Percentiles rank a stretch among this genome's conserved stretches.
These are phyloP conservation scores for Troides helena DNA, from an alignment of 2,888 invertebrate genomes.

Conservation along the genomic window DNA sequence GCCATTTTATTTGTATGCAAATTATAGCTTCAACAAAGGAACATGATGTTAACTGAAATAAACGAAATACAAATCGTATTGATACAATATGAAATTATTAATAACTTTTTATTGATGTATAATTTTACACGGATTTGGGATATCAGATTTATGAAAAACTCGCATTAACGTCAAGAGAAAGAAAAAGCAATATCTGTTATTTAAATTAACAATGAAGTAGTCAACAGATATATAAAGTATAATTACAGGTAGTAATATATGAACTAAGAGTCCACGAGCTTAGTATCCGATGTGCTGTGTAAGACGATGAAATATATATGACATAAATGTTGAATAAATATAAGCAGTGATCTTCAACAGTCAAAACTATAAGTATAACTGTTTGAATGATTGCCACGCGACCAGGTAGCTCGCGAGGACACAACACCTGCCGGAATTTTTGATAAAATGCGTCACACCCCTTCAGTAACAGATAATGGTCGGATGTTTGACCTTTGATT, in stretches of 20 bases:
- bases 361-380: conserved; percentile 8
- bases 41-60: conserved; percentile 46
- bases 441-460: conserved; percentile 38
- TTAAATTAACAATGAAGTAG: no score
- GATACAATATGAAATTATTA: conserved; percentile 23
- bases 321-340: neutral
- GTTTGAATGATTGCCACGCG: conserved; percentile 41
- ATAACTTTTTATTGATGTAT: conserved; percentile 8
- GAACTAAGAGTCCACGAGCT: no score
- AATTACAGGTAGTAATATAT: no score
- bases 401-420: conserved; percentile 44
- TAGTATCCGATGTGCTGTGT: no score
- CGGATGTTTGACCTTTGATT: conserved; percentile 5
- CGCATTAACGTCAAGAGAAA: no score
- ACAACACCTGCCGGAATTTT: conserved; percentile 44
- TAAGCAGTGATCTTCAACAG: conserved; percentile 10
- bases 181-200: neutral
- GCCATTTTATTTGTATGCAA: conserved; percentile 77
- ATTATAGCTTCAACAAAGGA: conserved; percentile 59
- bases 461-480: conserved; percentile 28
- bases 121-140: neutral
- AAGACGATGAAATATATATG: no score
- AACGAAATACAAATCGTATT: conserved; percentile 33
- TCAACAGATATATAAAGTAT: no score
- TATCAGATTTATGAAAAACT: neutral